Percentiles rank a stretch among this genome's conserved stretches.
Evolutionary conservation across 2,797 vertebrate genomes (phyloP).

Genomic region (Okamejei kenojei): DNA sequence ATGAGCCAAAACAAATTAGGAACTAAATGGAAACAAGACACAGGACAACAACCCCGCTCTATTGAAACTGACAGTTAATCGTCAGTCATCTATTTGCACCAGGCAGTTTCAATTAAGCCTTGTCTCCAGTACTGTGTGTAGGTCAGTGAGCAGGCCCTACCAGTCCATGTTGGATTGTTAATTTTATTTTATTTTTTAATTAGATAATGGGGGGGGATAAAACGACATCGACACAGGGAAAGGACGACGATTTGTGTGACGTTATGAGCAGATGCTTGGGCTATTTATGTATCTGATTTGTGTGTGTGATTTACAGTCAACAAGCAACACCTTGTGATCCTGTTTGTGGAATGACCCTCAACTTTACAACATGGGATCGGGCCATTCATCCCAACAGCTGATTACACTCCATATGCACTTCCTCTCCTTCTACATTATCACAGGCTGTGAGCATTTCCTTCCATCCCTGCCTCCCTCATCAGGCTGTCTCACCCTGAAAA

Average conservation of each 20-base stretch:
- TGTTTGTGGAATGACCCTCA: background rate
- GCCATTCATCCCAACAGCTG: background rate
- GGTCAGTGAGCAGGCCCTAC: background rate
- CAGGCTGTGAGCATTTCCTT: background rate
- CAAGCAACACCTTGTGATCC: background rate
- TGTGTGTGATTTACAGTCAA: background rate
- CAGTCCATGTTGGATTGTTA: background rate
- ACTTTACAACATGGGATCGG: background rate
- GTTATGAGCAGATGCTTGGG: background rate
- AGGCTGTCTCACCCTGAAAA: too few relatives aligned
- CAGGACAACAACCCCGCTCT: background rate
- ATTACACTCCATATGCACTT: background rate
- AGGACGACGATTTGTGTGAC: background rate
- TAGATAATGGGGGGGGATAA: background rate
- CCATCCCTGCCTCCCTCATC: background rate
- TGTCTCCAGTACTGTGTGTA: background rate
- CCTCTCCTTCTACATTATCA: background rate
- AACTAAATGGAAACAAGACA: background rate
- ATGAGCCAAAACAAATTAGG: background rate
- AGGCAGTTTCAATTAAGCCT: slow-evolving; percentile 31
- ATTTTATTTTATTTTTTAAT: slow-evolving; percentile 31
- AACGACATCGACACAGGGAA: background rate
- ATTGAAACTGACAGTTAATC: slow-evolving; percentile 37
- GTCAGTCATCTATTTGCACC: slow-evolving; percentile 31
- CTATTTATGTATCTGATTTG: background rate